phyloP scores from a whole-genome alignment of 2,797 vertebrate species.

The Taeniopygia guttata region DNA sequence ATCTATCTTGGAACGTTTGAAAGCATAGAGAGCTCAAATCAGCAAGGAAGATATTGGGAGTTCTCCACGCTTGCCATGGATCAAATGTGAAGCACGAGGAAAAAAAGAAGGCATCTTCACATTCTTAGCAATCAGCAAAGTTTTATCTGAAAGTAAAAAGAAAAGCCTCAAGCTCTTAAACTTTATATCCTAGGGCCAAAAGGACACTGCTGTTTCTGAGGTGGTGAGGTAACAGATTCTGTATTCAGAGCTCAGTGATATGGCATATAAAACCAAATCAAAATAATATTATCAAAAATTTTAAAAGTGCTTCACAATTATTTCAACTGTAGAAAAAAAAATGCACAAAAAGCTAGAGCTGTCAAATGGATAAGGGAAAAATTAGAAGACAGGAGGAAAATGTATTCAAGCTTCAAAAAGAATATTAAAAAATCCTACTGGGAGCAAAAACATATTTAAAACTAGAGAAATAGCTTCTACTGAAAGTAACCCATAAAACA shows the following conservation, averaged over 20 bases:
- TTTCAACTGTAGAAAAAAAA: not conserved
- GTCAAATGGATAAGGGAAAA: not conserved
- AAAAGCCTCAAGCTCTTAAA: not conserved
- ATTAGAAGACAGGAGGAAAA: not conserved
- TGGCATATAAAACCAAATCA: not conserved
- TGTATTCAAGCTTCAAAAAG: slow-evolving; percentile 13
- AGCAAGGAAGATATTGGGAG: accelerated
- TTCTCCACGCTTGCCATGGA: not conserved
- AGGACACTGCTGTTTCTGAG: not conserved
- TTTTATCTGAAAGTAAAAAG: not conserved
- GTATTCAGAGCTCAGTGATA: not conserved
- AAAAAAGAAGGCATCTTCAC: not conserved
- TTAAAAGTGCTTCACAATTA: not conserved
- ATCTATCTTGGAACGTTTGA: not conserved
- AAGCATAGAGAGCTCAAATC: accelerated
- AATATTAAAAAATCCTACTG: not conserved
- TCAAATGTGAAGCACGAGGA: not conserved
- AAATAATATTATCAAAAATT: not conserved
- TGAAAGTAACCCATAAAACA: not conserved
- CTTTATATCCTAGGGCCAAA: not conserved
- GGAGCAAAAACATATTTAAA: not conserved
- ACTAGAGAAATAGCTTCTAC: not conserved
- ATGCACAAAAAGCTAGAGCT: not conserved
- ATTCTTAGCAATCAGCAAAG: not conserved
- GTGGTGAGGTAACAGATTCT: not conserved